Evolutionary conservation across 2,113 vertebrate genomes (phyloP), one percentile per base, ranked within the genome.

Genomic region (Caracal caracal): DNA sequence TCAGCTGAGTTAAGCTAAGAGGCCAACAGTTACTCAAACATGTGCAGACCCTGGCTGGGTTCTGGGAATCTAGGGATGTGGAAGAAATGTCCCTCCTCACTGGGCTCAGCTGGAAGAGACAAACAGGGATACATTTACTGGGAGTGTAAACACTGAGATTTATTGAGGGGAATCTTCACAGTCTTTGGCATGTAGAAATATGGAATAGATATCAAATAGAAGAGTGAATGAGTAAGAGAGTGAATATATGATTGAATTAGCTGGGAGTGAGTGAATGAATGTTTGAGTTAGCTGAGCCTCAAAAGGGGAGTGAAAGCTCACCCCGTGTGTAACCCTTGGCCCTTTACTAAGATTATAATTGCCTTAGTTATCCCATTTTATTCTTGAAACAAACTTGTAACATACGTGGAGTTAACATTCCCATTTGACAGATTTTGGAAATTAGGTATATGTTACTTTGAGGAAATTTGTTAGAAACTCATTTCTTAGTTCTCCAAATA

Each of bases 401-500:
- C 30, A 11, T 75, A 47, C 15, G 37, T 33, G 40, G 84, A 90
- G 71, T 10, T 16, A 71, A 65, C 56, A 51, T 28, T 63, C 35
- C 81, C 81, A 35, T 86, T 68, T 56, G 66, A 70, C 28, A 73
- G 70, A 86, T 79, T 61, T 91, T 91, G 75, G 85, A 93, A 93
- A 81, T 65, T 22, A 84, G 81, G 11, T 33, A 15, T 63, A 47
- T 81, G 28, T 81, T 89, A 88, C 68, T 49, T 90, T 20, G 80
- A 80, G 61, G 17, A 93, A 73, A 83, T 56, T 80, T 65, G 51
- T 80, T 76, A 63, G 76, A 95, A 88, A 95, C 40, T 30, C 15
- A 76, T 90, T 90, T 75, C 43, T 84, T 90, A 17, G 4, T 80
- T 97, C 40, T 94, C 43, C 33, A 81, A 95, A 43, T 81, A 93